Evolutionary conservation across 2,113 vertebrate genomes (phyloP).

Genomic region (Psilopogon haemacephalus): DNA sequence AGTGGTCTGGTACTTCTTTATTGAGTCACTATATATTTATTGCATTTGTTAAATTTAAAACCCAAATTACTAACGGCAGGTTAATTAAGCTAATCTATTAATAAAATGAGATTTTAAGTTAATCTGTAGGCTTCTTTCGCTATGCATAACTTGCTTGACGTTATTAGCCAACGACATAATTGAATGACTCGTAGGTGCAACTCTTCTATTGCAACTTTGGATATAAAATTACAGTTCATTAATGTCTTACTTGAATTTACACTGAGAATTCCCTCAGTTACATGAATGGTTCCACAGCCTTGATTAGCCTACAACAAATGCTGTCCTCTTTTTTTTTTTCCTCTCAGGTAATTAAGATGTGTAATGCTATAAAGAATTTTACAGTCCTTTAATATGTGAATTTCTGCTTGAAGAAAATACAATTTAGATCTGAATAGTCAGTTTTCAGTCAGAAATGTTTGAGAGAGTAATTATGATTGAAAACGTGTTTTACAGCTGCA

Average conservation of each 20-base stretch:
- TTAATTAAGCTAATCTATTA: not conserved
- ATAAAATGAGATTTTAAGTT: not conserved
- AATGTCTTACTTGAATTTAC: not conserved
- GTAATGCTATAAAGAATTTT: not conserved
- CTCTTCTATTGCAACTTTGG: not conserved
- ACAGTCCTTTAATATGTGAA: conserved; percentile 8
- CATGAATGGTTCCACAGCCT: not conserved
- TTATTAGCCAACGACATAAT: not conserved
- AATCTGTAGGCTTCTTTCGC: not conserved
- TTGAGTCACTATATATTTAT: not conserved
- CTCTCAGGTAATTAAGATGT: not conserved
- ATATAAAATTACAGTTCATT: not conserved
- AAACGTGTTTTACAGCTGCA: conserved; percentile 78
- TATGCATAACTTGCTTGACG: not conserved
- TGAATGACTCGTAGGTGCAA: not conserved
- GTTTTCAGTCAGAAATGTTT: conserved; percentile 45
- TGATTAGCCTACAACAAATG: not conserved
- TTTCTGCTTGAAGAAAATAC: conserved; percentile 28
- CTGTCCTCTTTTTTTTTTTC: not conserved
- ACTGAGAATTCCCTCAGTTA: not conserved
- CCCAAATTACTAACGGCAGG: not conserved
- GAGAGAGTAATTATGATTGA: conserved; percentile 42
- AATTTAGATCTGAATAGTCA: conserved; percentile 15
- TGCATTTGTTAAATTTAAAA: conserved; percentile 22
- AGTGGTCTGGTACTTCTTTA: not conserved